A percentile compares a stretch with the other conserved stretches of the same genome.
Evolutionary conservation across 2,113 vertebrate species (phyloP).

Genomic region (Anoura caudifer): DNA sequence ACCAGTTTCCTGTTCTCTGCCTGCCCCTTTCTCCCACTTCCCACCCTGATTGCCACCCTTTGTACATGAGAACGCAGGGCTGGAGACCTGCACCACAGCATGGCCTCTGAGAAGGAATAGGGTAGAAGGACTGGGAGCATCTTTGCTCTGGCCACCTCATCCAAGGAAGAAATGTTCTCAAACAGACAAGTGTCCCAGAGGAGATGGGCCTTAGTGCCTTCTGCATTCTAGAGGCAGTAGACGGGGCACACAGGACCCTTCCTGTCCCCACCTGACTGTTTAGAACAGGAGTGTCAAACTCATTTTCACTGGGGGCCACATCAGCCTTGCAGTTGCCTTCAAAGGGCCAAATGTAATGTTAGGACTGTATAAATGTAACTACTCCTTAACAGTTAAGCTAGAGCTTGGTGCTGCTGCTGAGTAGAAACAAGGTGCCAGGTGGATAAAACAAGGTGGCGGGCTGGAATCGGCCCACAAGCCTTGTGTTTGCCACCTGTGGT

Average conservation of each 20-base stretch:
- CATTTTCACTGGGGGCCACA: too few species aligned
- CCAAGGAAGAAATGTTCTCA: not conserved
- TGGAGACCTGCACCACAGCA: not conserved
- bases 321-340: too few species aligned
- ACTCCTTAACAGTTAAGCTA: too few species aligned
- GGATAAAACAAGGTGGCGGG: too few species aligned
- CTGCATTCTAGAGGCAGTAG: not conserved
- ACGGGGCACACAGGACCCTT: not conserved
- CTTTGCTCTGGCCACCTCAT: not conserved
- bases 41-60: too few species aligned
- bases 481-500: too few species aligned
- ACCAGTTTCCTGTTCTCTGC: not conserved
- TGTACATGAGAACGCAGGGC: accelerated
- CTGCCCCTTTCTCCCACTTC: not conserved
- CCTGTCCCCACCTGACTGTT: not conserved
- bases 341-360: too few species aligned
- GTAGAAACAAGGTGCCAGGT: too few species aligned
- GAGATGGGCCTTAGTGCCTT: not conserved
- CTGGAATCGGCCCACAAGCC: too few species aligned
- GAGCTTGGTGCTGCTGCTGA: too few species aligned
- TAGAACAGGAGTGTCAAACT: not conserved
- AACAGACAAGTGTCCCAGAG: not conserved
- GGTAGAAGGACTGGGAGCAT: not conserved
- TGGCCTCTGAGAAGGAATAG: not conserved
- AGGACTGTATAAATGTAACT: too few species aligned